phyloP scores from a whole-genome alignment of 2,888 invertebrate genomes.

The Mayetiola destructor region DNA sequence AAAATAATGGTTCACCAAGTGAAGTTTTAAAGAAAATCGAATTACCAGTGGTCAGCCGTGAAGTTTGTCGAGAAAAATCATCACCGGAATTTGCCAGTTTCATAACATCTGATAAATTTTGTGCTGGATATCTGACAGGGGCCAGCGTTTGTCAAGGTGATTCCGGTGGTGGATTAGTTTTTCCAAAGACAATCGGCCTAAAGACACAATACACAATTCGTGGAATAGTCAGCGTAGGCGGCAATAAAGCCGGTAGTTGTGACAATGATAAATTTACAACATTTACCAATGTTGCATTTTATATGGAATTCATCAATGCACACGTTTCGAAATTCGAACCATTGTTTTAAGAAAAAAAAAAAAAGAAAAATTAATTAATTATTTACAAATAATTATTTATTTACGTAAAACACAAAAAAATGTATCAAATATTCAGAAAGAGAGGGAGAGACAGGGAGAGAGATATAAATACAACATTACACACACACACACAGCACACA shows the following conservation, averaged over 20 bases:
- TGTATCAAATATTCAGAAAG: not conserved
- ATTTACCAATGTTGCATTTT: slow-evolving; percentile 20
- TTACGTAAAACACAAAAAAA: not conserved
- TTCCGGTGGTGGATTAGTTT: slow-evolving; percentile 25
- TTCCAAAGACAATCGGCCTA: slow-evolving; percentile 14
- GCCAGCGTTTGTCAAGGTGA: slow-evolving; percentile 14
- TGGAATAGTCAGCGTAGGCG: slow-evolving; percentile 24
- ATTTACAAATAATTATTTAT: not conserved
- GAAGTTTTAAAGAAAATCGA: slow-evolving; percentile 19
- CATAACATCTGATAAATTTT: slow-evolving; percentile 28
- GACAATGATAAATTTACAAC: slow-evolving; percentile 17
- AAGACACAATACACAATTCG: slow-evolving; percentile 20
- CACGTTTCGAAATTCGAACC: not conserved
- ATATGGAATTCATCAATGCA: slow-evolving; percentile 9
- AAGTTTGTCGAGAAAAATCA: slow-evolving; percentile 19
- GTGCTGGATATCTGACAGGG: slow-evolving; percentile 23
- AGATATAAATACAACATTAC: not conserved
- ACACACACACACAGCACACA: not conserved
- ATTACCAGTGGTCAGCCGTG: slow-evolving; percentile 19
- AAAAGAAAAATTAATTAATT: not conserved
- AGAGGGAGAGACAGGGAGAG: not conserved
- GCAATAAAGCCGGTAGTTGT: slow-evolving; percentile 18
- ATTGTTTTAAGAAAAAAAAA: not conserved
- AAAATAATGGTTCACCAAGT: slow-evolving; percentile 17
- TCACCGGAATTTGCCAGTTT: slow-evolving; percentile 18